Conservation (phyloP, 2,113 vertebrate genomes). For the Vimba vimba region DNA sequence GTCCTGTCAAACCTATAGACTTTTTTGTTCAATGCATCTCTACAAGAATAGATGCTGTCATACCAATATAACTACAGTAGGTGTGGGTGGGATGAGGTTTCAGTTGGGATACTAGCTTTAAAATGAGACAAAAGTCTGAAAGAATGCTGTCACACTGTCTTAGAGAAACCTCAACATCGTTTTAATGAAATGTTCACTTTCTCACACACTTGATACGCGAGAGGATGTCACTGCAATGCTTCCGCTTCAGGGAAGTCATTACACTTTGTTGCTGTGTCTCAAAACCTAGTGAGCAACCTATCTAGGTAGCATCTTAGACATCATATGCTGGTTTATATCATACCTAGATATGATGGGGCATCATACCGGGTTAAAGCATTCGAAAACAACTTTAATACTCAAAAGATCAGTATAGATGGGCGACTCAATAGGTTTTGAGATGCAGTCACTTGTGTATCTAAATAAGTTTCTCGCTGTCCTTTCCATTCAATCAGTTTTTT, state of each 20-base stretch:
- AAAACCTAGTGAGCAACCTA: not conserved
- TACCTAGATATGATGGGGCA: not conserved
- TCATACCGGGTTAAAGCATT: not conserved
- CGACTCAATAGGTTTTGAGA: too few relatives aligned
- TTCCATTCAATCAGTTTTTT: not conserved
- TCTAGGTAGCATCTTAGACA: too few relatives aligned
- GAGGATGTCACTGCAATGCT: not conserved
- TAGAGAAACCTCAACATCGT: not conserved
- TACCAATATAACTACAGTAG: not conserved
- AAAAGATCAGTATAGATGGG: too few relatives aligned
- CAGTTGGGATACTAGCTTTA: not conserved
- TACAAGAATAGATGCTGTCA: not conserved
- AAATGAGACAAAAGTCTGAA: not conserved
- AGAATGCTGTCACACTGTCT: constrained; percentile 2
- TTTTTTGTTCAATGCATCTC: not conserved
- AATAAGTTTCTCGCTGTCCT: not conserved
- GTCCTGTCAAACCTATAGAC: constrained; percentile 8
- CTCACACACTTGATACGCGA: not conserved
- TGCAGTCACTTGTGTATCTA: too few relatives aligned
- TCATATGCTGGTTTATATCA: not conserved
- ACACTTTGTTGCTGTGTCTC: not conserved
- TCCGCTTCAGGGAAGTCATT: not conserved
- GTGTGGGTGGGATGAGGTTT: not conserved
- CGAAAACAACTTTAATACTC: not conserved
- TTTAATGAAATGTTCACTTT: not conserved